Evolutionary conservation across 2,797 vertebrate genomes (phyloP), one percentile per base, ranked within the genome.

Genomic region (Loris lydekkerianus): DNA sequence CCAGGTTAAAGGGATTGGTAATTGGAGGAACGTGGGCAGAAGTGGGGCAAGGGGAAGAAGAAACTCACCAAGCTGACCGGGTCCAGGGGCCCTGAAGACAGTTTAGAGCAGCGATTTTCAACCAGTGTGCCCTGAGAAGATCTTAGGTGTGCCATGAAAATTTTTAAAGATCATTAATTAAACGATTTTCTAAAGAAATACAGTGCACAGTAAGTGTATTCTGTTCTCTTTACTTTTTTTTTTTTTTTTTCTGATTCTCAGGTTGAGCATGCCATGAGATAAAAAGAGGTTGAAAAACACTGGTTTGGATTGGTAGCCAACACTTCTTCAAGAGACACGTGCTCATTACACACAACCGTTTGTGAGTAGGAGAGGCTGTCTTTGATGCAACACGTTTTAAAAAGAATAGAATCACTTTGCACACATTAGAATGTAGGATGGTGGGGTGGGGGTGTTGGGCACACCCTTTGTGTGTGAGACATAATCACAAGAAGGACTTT

Each of bases 331-430:
- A 43, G 76, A n/a, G 34, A 77, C 46, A 13, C 46, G 37, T 56
- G 34, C 69, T 73, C 13, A 37, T 86, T 91, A 65, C 63, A 87
- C 25, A 31, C 27, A 53, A 81, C 18, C 17, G 29, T 89, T 58
- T 85, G 27, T 93, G 21, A 87, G 56, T 65, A 70, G 4, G 72
- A 91, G 85, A 95, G 70, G 69, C 29, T 76, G 43, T 84, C 67
- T 27, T 86, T 65, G 69, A 14, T n/a, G 23, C 25, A 95, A 61
- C 23, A 86, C 34, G 72, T 40, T 80, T 37, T 10, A 18, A 75
- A 88, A 82, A 86, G 60, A 69, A 86, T 61, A 69, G 43, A 88
- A 83, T 17, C 7, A 43, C 10, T 8, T 88, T 10, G 46, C 6
- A 67, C 25, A 18, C 8, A 34, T 61, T 40, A 73, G 29, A n/a